These are phyloP conservation scores for Zaprionus lineosus DNA, from an alignment of 2,888 invertebrate species.

Conservation along the genomic window DNA sequence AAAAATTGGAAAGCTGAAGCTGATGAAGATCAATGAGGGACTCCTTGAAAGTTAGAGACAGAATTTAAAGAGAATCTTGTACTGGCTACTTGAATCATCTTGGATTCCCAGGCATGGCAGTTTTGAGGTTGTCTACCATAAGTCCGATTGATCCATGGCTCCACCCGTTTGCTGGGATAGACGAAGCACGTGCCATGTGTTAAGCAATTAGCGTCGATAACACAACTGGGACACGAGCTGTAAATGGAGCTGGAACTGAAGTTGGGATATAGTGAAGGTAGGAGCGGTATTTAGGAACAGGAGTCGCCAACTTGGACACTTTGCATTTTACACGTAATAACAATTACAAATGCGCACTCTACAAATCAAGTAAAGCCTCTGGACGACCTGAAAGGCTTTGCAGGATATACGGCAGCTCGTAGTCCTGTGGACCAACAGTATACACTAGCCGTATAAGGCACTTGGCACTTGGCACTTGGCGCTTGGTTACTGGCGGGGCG, in stretches of 20 bases:
- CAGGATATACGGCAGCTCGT: constrained; percentile 10
- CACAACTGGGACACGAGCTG: constrained; percentile 13
- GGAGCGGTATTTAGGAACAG: neutral
- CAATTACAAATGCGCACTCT: constrained; percentile 72
- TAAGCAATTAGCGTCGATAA: constrained; percentile 67
- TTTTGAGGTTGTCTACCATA: neutral
- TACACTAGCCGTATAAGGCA: constrained; percentile 23
- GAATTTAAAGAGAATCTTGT: too few species aligned
- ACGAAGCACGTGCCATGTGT: constrained; percentile 59
- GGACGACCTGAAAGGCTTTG: neutral
- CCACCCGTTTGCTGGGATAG: constrained; percentile 15
- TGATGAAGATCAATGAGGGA: neutral
- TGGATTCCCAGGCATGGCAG: neutral
- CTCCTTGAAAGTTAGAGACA: too few species aligned
- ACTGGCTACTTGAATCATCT: too few species aligned
- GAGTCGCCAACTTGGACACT: constrained; percentile 33
- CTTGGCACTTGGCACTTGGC: constrained; percentile 2
- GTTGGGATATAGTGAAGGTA: neutral
- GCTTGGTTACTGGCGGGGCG: neutral
- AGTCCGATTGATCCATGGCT: neutral
- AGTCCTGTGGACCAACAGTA: constrained; percentile 1
- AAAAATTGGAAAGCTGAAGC: too few species aligned
- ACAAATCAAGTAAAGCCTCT: constrained; percentile 67
- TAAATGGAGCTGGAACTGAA: neutral
- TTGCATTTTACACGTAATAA: constrained; percentile 68